Evolutionary conservation across 2,888 invertebrate species (phyloP).

Genomic region (Drepanosiphum platanoidis): DNA sequence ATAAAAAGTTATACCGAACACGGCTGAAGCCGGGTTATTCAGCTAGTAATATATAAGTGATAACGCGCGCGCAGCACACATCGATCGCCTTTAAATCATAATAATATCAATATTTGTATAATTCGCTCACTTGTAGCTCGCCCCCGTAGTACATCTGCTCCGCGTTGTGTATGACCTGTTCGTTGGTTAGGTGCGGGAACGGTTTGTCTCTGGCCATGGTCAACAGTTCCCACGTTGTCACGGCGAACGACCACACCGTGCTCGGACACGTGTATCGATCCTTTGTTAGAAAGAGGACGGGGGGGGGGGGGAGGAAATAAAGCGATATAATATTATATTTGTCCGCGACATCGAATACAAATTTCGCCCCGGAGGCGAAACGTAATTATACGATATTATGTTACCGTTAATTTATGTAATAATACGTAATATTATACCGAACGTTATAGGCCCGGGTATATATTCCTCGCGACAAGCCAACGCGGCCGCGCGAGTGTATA

Average conservation of each 20-base stretch:
- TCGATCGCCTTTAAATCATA: too few relatives aligned
- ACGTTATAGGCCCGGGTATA: too few relatives aligned
- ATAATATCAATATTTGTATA: neutral
- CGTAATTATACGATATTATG: neutral
- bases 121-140: constrained; percentile 71
- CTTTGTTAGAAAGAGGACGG: too few relatives aligned
- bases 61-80: too few relatives aligned
- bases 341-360: constrained; percentile 25
- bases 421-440: too few relatives aligned
- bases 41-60: too few relatives aligned
- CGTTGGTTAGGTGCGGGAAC: constrained; percentile 72
- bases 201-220: constrained; percentile 73
- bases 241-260: constrained; percentile 75
- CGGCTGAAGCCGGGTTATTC: too few relatives aligned
- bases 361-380: neutral
- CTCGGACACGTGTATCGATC: constrained; percentile 74
- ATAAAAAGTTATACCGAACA: too few relatives aligned
- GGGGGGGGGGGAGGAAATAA: too few relatives aligned
- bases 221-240: constrained; percentile 75
- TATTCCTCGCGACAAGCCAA: too few relatives aligned
- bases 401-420: too few relatives aligned
- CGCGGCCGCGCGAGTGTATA: too few relatives aligned
- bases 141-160: constrained; percentile 75
- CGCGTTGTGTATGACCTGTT: constrained; percentile 74
- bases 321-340: constrained; percentile 53